A percentile compares a stretch with the other conserved stretches of the same genome.
Conservation (phyloP, 2,113 vertebrate species). For the Polypterus senegalus region DNA sequence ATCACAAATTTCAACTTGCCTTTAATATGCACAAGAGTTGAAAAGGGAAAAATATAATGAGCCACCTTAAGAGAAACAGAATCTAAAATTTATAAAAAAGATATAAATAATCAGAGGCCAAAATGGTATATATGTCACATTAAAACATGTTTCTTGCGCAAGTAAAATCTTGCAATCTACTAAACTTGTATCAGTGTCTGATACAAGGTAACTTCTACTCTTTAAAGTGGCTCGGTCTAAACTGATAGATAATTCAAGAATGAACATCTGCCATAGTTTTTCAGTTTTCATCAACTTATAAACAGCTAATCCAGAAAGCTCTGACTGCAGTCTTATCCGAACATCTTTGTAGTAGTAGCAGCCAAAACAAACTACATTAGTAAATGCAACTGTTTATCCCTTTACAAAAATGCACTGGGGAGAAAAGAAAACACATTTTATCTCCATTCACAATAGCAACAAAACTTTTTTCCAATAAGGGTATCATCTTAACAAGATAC, state of each 20-base stretch:
- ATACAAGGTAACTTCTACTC: conserved; percentile 95
- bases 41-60: conserved; percentile 68
- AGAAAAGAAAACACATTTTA: conserved; percentile 29
- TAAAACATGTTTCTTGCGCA: conserved; percentile 97
- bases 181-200: conserved; percentile 84
- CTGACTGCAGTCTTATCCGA: conserved; percentile 63
- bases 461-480: conserved; percentile 64
- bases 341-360: conserved; percentile 79
- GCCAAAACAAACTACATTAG: conserved; percentile 74
- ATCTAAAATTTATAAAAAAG: conserved; percentile 99
- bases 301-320: conserved; percentile 77
- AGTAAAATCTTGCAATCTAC: conserved; percentile 99
- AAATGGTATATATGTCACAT: conserved; percentile 82
- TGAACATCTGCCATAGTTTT: conserved; percentile 82
- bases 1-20: conserved; percentile 99
- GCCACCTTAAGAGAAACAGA: conserved; percentile 99
- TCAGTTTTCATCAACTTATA: conserved; percentile 65
- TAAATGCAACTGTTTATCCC: conserved; percentile 55
- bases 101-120: conserved; percentile 99
- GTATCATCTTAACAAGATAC: conserved; percentile 48
- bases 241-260: conserved; percentile 86
- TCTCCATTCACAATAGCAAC: conserved; percentile 67
- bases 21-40: conserved; percentile 99
- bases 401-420: conserved; percentile 67
- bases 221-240: conserved; percentile 99